These are phyloP conservation scores for Cosmopolites sordidus DNA, from an alignment of 2,888 invertebrate species.

Conservation along the genomic window DNA sequence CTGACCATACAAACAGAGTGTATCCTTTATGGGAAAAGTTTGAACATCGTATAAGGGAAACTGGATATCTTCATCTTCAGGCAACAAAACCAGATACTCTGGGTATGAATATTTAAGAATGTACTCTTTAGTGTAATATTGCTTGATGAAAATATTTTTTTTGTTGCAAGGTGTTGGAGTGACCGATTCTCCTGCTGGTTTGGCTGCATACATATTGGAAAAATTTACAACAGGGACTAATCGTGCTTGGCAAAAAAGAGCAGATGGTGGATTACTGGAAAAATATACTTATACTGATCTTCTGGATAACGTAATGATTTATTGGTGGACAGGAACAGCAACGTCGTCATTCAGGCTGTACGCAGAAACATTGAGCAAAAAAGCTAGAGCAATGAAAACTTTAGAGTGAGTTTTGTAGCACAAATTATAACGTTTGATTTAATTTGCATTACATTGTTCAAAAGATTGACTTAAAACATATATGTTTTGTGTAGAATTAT, in stretches of 20 bases:
- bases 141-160: too few species aligned
- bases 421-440: too few species aligned
- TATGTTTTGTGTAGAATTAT: too few species aligned
- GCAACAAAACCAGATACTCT: constrained; percentile 86
- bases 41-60: constrained; percentile 50
- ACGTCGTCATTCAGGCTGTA: constrained; percentile 73
- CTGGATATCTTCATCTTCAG: constrained; percentile 71
- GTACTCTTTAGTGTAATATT: too few species aligned
- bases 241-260: constrained; percentile 45
- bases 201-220: constrained; percentile 86
- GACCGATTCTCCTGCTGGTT: constrained; percentile 73
- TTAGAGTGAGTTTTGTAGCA: neutral
- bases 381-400: neutral
- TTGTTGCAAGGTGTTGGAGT: constrained; percentile 59
- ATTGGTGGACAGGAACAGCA: constrained; percentile 70
- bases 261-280: constrained; percentile 63
- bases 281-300: constrained; percentile 66
- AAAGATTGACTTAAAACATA: too few species aligned
- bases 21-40: constrained; percentile 52
- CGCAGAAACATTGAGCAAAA: constrained; percentile 54
- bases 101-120: constrained; percentile 53
- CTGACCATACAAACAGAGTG: constrained; percentile 51
- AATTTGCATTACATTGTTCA: too few species aligned
- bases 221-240: constrained; percentile 79
- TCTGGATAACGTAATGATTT: constrained; percentile 75